phyloP scores from a whole-genome alignment of 2,113 vertebrate species.

The Saccopteryx bilineata region DNA sequence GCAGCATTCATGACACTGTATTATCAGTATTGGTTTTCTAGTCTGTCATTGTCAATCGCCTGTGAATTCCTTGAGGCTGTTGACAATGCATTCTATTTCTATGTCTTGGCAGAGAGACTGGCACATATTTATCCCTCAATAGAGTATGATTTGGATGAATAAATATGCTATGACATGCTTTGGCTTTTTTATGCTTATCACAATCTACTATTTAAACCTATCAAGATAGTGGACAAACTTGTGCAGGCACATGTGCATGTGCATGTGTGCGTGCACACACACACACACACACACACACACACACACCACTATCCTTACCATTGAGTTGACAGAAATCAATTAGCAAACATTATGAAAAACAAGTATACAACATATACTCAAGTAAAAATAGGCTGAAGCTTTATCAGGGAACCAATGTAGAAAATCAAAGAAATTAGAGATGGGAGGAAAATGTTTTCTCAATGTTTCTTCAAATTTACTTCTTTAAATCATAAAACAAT shows the following conservation, averaged over 20 bases:
- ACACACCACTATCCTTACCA: constrained; percentile 9
- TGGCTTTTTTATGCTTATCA: constrained; percentile 45
- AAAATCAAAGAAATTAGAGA: constrained; percentile 50
- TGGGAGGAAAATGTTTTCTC: not conserved
- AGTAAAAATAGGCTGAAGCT: constrained; percentile 35
- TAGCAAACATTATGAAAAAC: not conserved
- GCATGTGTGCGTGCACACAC: not conserved
- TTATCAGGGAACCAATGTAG: not conserved
- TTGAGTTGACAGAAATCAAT: not conserved
- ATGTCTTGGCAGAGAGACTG: constrained; percentile 22
- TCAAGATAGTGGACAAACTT: constrained; percentile 10
- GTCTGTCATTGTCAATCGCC: constrained; percentile 48
- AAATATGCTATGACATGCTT: constrained; percentile 48
- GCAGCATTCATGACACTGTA: not conserved
- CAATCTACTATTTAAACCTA: constrained; percentile 37
- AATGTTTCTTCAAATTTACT: constrained; percentile 32
- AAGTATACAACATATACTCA: not conserved
- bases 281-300: not conserved
- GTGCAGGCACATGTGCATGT: fast-evolving
- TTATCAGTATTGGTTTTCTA: constrained; percentile 54
- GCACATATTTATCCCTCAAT: constrained; percentile 60
- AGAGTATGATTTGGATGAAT: constrained; percentile 56
- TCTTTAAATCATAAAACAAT: constrained; percentile 48
- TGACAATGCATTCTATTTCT: constrained; percentile 62
- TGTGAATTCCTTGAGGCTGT: constrained; percentile 35